These are phyloP conservation scores for Epistrophe grossulariae DNA, from an alignment of 2,888 invertebrate species.

Conservation along the genomic window DNA sequence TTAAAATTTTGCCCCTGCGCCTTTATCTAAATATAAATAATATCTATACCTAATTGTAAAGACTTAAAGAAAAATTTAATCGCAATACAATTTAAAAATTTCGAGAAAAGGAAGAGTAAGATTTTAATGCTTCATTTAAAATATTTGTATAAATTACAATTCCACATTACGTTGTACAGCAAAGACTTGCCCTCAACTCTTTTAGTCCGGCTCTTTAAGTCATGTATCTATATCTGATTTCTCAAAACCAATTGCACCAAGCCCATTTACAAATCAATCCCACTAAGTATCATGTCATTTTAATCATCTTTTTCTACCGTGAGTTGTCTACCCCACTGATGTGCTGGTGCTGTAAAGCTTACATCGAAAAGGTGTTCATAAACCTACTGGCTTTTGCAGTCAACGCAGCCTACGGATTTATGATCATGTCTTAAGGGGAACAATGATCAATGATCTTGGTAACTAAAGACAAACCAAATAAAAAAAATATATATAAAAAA, in stretches of 20 bases:
- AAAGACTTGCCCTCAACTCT: neutral
- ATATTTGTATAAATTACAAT: too few species aligned
- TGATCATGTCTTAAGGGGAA: conserved; percentile 58
- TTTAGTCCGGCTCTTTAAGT: neutral
- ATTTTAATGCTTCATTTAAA: too few species aligned
- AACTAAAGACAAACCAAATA: conserved; percentile 42
- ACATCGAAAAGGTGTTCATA: conserved; percentile 51
- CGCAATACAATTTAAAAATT: too few species aligned
- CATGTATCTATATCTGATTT: neutral
- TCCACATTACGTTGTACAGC: neutral
- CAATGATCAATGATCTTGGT: conserved; percentile 68
- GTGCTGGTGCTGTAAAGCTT: conserved; percentile 7
- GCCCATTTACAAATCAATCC: conserved; percentile 55
- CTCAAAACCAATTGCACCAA: conserved; percentile 29
- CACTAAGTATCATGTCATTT: conserved; percentile 46
- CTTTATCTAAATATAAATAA: too few species aligned
- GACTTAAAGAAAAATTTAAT: too few species aligned
- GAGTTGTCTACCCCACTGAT: neutral
- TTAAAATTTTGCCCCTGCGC: too few species aligned
- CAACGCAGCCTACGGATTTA: conserved; percentile 55
- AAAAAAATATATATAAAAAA: conserved; percentile 11
- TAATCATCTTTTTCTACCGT: conserved; percentile 43
- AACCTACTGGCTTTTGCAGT: conserved; percentile 67
- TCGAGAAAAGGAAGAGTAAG: too few species aligned
- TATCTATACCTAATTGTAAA: too few species aligned